Percentiles rank a stretch among this genome's conserved stretches.
phyloP scores from a whole-genome alignment of 2,888 invertebrate species.

The Eupelmus urozonus region DNA sequence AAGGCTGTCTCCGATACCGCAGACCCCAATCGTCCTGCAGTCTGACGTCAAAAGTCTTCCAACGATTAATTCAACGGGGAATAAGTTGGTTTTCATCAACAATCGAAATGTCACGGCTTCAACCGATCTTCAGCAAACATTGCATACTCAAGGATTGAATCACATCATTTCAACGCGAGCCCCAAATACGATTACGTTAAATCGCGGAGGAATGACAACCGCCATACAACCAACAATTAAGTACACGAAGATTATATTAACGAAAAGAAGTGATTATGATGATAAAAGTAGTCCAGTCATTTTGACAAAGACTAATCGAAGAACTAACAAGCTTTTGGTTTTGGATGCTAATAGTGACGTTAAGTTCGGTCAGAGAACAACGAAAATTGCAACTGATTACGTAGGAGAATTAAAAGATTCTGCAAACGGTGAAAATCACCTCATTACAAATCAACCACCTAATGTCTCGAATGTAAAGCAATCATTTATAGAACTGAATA shows the following conservation, averaged over 20 bases:
- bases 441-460: not conserved
- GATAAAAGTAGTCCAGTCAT: slow-evolving; percentile 65
- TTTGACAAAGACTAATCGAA: slow-evolving; percentile 65
- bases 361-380: slow-evolving; percentile 22
- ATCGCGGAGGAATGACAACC: slow-evolving; percentile 31
- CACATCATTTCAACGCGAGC: slow-evolving; percentile 59
- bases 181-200: slow-evolving; percentile 48
- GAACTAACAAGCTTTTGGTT: slow-evolving; percentile 40
- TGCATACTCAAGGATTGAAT: slow-evolving; percentile 42
- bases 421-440: not conserved
- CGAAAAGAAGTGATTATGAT: slow-evolving; percentile 72
- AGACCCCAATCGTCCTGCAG: slow-evolving; percentile 62
- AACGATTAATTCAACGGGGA: slow-evolving; percentile 17
- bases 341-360: slow-evolving; percentile 36
- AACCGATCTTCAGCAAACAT: slow-evolving; percentile 15
- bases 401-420: slow-evolving; percentile 4
- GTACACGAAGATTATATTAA: slow-evolving; percentile 79
- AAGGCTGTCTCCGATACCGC: slow-evolving; percentile 36
- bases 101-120: slow-evolving; percentile 32
- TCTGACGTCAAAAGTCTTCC: slow-evolving; percentile 31
- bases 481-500: slow-evolving; percentile 13
- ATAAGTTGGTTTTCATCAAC: slow-evolving; percentile 46
- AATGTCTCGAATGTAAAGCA: slow-evolving; percentile 6
- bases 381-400: slow-evolving; percentile 7
- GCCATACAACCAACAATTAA: slow-evolving; percentile 69